These are phyloP conservation scores for Engystomops pustulosus DNA, from an alignment of 2,113 vertebrate species.

Conservation along the genomic window DNA sequence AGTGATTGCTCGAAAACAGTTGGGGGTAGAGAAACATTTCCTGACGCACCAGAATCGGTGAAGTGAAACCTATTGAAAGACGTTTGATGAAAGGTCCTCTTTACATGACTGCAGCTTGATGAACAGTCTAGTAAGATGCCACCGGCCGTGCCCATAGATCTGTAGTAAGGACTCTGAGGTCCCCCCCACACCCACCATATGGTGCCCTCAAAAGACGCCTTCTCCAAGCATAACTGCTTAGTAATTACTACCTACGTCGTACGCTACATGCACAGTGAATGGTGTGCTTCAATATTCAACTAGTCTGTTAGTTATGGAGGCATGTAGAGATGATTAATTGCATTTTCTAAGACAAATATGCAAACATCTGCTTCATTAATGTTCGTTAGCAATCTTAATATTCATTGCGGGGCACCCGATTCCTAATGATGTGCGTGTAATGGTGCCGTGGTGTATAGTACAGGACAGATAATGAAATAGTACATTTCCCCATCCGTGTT, in stretches of 20 bases:
- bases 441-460: background rate
- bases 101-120: too few relatives aligned
- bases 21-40: too few relatives aligned
- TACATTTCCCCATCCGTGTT: background rate
- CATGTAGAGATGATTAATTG: slow-evolving; percentile 23
- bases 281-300: background rate
- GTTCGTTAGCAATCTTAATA: background rate
- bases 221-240: background rate
- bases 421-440: background rate
- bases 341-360: background rate
- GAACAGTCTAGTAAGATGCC: too few relatives aligned
- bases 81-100: too few relatives aligned
- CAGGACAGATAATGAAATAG: background rate
- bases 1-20: too few relatives aligned
- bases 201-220: background rate
- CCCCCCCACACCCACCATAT: too few relatives aligned
- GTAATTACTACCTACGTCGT: background rate
- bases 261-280: too few relatives aligned
- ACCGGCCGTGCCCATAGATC: too few relatives aligned
- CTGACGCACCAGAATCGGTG: too few relatives aligned
- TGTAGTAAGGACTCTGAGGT: background rate
- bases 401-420: background rate
- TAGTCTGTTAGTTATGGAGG: background rate
- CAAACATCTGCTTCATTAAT: slow-evolving; percentile 26
- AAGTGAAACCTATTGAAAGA: too few relatives aligned